Conservation (phyloP, 2,797 vertebrate genomes). For the Enoplosus armatus region DNA sequence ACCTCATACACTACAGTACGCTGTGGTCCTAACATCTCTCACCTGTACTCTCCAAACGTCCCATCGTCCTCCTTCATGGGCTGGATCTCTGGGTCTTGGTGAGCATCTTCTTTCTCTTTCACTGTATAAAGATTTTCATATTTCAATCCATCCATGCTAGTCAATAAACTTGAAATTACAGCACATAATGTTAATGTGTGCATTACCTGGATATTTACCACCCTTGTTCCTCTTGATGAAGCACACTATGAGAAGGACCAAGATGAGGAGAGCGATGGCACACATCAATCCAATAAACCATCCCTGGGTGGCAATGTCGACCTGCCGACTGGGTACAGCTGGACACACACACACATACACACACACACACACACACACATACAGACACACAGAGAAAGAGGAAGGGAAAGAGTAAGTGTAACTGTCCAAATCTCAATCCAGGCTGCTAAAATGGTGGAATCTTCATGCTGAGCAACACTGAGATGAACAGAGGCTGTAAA, state of each 20-base stretch:
- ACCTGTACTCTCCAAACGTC: constrained; percentile 99
- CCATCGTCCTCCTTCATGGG: constrained; percentile 99
- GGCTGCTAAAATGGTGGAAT: constrained; percentile 12
- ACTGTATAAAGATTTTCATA: constrained; percentile 79
- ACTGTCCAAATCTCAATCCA: neutral
- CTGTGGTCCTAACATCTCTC: constrained; percentile 59
- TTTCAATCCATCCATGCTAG: neutral
- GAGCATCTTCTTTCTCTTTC: constrained; percentile 99
- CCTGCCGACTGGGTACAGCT: constrained; percentile 94
- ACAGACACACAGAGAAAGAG: too few relatives aligned
- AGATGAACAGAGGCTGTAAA: constrained; percentile 42
- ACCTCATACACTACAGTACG: neutral
- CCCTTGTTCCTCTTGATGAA: constrained; percentile 99
- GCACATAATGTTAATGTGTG: rapidly evolving
- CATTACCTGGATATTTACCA: constrained; percentile 96
- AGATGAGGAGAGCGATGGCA: constrained; percentile 95
- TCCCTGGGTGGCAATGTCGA: constrained; percentile 97
- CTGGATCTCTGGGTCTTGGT: constrained; percentile 97
- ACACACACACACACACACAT: too few relatives aligned
- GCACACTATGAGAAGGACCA: constrained; percentile 97
- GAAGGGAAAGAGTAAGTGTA: neutral
- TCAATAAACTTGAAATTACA: neutral
- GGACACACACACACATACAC: constrained; percentile 5
- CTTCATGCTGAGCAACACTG: constrained; percentile 42
- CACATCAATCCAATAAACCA: constrained; percentile 99